Percentiles rank a stretch among this genome's conserved stretches.
phyloP scores from a whole-genome alignment of 2,797 vertebrate genomes.

The Muraenolepis orangiensis region DNA sequence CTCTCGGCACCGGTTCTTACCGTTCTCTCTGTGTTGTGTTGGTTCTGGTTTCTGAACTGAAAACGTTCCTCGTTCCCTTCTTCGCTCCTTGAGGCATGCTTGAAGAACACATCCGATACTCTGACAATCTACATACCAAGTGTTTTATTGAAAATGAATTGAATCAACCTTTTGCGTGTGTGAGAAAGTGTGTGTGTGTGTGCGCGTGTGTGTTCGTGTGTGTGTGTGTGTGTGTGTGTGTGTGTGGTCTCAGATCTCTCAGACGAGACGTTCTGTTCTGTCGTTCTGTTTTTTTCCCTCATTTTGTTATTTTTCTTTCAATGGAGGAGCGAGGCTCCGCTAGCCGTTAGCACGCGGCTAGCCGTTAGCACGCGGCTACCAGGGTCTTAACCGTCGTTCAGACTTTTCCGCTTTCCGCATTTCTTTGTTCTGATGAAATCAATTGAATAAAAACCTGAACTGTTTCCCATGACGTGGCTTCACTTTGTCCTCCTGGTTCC shows the following conservation, averaged over 20 bases:
- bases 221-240: background rate
- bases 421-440: slow-evolving; percentile 52
- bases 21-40: slow-evolving; percentile 24
- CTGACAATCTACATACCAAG: slow-evolving; percentile 63
- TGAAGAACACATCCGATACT: slow-evolving; percentile 59
- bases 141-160: slow-evolving; percentile 49
- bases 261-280: background rate
- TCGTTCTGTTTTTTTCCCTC: slow-evolving; percentile 5
- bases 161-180: slow-evolving; percentile 6
- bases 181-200: no score
- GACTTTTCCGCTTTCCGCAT: background rate
- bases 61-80: slow-evolving; percentile 49
- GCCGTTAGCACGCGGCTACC: no score
- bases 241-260: background rate
- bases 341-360: no score
- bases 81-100: slow-evolving; percentile 60
- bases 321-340: background rate
- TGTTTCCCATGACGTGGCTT: no score
- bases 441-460: slow-evolving; percentile 67
- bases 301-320: background rate
- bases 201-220: background rate
- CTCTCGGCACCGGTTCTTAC: no score
- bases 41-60: slow-evolving; percentile 46
- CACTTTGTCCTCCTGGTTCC: slow-evolving; percentile 25
- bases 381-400: no score